A percentile compares a stretch with the other conserved stretches of the same genome.
Conservation (phyloP, 2,113 vertebrate genomes). For the Nycticryphes semicollaris region DNA sequence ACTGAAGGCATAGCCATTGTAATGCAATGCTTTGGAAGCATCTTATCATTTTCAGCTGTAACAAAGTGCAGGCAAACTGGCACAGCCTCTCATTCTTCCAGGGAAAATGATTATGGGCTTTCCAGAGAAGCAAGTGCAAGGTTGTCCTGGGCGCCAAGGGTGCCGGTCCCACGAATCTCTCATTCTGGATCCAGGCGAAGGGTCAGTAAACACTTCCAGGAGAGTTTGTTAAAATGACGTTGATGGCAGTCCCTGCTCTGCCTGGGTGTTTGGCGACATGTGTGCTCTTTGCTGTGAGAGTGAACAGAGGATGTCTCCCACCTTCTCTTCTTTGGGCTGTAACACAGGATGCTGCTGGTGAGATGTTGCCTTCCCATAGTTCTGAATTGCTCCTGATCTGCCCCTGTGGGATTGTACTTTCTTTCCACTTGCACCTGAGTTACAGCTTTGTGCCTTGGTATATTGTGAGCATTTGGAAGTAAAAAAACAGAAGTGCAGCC, state of each 20-base stretch:
- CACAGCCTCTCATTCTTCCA: not conserved
- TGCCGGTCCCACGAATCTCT: not conserved
- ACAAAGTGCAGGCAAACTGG: conserved; percentile 19
- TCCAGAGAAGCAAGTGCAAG: not conserved
- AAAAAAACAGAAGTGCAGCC: not conserved
- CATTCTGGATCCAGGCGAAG: not conserved
- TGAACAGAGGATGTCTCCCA: not conserved
- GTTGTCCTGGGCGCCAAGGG: not conserved
- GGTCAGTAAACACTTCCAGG: not conserved
- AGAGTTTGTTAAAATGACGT: not conserved
- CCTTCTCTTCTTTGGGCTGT: not conserved
- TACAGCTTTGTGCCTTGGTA: not conserved
- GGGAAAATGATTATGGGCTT: not conserved
- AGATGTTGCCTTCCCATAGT: not conserved
- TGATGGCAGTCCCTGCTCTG: rapidly evolving
- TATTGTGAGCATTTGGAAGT: not conserved
- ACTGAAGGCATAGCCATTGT: conserved; percentile 1
- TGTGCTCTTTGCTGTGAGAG: not conserved
- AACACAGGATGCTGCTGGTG: not conserved
- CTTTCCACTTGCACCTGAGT: not conserved
- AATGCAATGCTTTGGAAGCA: not conserved
- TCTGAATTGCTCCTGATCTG: not conserved
- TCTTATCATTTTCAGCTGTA: conserved; percentile 17
- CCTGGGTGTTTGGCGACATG: rapidly evolving
- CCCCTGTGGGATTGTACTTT: not conserved